These are phyloP conservation scores for Epiblema foenella DNA, from an alignment of 2,888 invertebrate species.

Conservation along the genomic window DNA sequence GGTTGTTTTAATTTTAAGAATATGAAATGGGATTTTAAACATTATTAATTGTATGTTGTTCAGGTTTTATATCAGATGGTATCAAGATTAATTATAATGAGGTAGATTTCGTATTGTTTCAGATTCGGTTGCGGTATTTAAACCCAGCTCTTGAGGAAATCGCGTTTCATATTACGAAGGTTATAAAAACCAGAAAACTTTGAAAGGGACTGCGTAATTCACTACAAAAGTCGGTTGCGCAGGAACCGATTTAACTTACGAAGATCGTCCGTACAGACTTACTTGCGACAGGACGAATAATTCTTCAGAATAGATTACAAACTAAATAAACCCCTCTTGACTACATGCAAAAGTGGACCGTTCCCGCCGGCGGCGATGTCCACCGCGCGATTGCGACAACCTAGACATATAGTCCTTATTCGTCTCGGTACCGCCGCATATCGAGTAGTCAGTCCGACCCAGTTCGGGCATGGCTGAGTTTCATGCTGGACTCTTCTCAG, in stretches of 20 bases:
- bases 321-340: too few species aligned
- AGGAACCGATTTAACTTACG: slow-evolving; percentile 3
- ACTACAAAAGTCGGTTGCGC: not conserved
- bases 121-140: not conserved
- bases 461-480: too few species aligned
- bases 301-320: too few species aligned
- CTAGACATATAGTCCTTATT: too few species aligned
- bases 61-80: not conserved
- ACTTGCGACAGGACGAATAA: not conserved
- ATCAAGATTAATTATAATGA: not conserved
- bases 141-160: not conserved
- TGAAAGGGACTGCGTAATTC: not conserved
- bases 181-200: not conserved
- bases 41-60: too few species aligned
- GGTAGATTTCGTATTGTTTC: not conserved
- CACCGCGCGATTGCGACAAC: too few species aligned
- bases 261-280: not conserved
- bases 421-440: too few species aligned
- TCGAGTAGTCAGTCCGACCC: too few species aligned
- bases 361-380: too few species aligned
- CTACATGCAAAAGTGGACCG: too few species aligned
- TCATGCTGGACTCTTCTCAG: too few species aligned
- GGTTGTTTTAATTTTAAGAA: slow-evolving; percentile 15
- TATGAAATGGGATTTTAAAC: not conserved
- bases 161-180: not conserved